Base-by-base conservation (phyloP, 2,113 vertebrate species). In the Atherinomorus stipes region DNA sequence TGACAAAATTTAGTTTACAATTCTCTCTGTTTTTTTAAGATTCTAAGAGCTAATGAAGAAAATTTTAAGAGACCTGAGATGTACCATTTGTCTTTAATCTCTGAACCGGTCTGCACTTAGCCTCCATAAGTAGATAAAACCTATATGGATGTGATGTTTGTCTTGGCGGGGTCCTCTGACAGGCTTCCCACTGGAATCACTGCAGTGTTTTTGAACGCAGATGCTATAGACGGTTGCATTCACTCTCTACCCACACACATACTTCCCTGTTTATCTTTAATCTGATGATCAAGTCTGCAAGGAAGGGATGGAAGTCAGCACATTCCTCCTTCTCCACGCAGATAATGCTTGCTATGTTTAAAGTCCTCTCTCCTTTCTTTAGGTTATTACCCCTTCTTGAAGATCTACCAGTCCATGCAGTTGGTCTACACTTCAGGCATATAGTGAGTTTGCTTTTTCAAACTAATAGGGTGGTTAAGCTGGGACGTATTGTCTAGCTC, bases 361-460 rank as follows among this genome's bases (percentile, higher is more conserved):
- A 72, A 56, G 40, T 3, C 64, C 60, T 26, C 15, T 66, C 68
- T 65, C 26, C 52, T 56, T 31, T 45, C 54, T 63, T 9, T 71
- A 97, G 96, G 95, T 66, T 98, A 95, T 88, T 95, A 93, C 80
- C 96, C 96, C 18, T 97, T 98, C 91, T 78, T 97, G 83, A 98
- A 98, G 94, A 96, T 98, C 89, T 97, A 98, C 91, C 96, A 98
- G 90, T 95, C 96, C 84, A 96, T 97, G 96, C 96, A 98, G 91
- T 89, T 97, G 15, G 96, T 98, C 75, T 97, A 97, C 85, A 98
- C 96, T 2, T 98, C 96, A 34, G 96, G 96, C 73, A 95, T 98
- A 85, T 98, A 98, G 96, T 98, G 86, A 96, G 96, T 95, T 22
- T 18, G 5, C 26, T 2, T n/a, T 52, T 18, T 21, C 66, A 42